Percentiles rank a stretch among this genome's conserved stretches.
Conservation (phyloP, 2,113 vertebrate genomes). For the Pseudorhombus dupliciocellatus region DNA sequence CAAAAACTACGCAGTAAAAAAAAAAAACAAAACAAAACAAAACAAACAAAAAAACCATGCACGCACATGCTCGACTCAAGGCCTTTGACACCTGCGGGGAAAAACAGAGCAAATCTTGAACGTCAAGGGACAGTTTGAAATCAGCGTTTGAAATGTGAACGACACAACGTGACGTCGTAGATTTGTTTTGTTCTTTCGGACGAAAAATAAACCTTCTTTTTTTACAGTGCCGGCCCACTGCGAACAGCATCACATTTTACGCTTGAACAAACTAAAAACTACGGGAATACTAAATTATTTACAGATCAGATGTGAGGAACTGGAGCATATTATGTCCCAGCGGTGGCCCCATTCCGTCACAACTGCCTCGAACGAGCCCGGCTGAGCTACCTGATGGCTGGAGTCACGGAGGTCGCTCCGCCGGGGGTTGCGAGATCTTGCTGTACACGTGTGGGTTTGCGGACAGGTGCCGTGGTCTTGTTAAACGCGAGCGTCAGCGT, state of each 20-base stretch:
- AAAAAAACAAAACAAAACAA: neutral
- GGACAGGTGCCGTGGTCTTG: constrained; percentile 2
- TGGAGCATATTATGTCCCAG: constrained; percentile 59
- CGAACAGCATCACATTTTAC: constrained; percentile 1
- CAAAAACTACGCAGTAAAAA: neutral
- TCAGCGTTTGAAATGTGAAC: too few species aligned
- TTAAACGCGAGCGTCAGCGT: neutral
- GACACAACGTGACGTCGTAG: too few species aligned
- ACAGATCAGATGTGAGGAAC: constrained; percentile 52
- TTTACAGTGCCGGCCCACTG: neutral
- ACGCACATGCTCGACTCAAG: neutral
- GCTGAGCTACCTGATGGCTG: constrained; percentile 35
- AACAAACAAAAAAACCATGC: neutral
- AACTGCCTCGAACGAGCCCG: constrained; percentile 31
- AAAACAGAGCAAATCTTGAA: too few species aligned
- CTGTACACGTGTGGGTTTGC: constrained; percentile 7
- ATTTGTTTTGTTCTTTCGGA: too few species aligned
- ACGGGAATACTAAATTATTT: constrained; percentile 64
- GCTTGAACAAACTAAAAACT: constrained; percentile 47
- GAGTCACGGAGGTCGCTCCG: constrained; percentile 22
- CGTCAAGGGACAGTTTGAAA: too few species aligned
- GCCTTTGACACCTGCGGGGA: too few species aligned
- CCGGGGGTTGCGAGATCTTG: constrained; percentile 13
- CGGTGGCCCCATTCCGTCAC: constrained; percentile 46
- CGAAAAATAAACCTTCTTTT: too few species aligned